phyloP scores from a whole-genome alignment of 1,140 invertebrate genomes.

The Drosophila nigrodunni region DNA sequence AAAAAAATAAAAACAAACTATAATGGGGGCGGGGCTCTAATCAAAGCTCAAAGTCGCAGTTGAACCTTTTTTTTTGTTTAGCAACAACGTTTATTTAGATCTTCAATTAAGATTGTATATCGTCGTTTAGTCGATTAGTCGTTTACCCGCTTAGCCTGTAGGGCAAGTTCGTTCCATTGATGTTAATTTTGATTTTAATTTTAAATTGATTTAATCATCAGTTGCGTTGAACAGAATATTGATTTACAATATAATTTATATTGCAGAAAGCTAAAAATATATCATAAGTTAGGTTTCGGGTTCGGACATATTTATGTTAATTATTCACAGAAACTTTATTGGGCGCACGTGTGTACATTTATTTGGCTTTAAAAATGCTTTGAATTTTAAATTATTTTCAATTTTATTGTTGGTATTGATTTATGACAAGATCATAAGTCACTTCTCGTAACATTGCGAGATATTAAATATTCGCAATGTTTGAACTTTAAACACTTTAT shows the following conservation, averaged over 20 bases:
- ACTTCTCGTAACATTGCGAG: background rate
- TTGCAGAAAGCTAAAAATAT: background rate
- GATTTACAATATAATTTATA: conserved; percentile 25
- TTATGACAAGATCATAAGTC: conserved; percentile 13
- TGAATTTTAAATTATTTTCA: conserved; percentile 15
- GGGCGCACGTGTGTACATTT: background rate
- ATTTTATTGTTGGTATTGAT: conserved; percentile 8
- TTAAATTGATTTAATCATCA: conserved; percentile 20
- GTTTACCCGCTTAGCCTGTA: background rate
- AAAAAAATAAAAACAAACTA: background rate
- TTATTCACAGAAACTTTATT: conserved; percentile 15
- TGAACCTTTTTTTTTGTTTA: conserved; percentile 9
- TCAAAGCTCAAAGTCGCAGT: conserved; percentile 17
- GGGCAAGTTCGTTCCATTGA: conserved; percentile 33
- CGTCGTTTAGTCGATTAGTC: background rate
- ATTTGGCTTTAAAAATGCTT: conserved; percentile 6
- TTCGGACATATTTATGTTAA: background rate
- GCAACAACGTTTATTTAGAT: conserved; percentile 1
- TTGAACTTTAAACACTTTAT: background rate
- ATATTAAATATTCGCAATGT: background rate
- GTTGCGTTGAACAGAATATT: background rate
- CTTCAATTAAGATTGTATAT: conserved; percentile 42
- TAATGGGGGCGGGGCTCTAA: conserved; percentile 20
- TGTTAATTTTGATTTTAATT: no score
- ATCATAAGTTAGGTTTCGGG: background rate